A percentile compares a stretch with the other conserved stretches of the same genome.
Conservation (phyloP, 2,888 invertebrate species). For the Eupithecia pulchellata region DNA sequence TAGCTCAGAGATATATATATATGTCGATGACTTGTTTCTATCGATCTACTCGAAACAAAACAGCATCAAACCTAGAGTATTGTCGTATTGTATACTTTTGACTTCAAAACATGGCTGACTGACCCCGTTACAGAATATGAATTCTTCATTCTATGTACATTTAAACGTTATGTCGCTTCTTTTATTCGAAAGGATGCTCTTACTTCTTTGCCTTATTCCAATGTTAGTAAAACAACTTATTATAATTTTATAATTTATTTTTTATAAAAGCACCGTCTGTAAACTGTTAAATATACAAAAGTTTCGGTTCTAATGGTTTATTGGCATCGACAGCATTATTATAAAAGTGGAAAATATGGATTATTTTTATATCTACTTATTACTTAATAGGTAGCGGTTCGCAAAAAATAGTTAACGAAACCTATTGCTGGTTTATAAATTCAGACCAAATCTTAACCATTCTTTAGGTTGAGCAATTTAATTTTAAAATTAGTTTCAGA, state of each 20-base stretch:
- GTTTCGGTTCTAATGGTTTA: conserved; percentile 74
- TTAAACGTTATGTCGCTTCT: no score
- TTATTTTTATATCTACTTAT: conserved; percentile 61
- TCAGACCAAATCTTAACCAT: conserved; percentile 56
- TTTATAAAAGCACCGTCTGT: conserved; percentile 85
- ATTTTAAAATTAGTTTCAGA: conserved; percentile 29
- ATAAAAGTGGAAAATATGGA: conserved; percentile 70
- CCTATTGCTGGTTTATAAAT: conserved; percentile 55
- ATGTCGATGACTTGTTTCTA: no score
- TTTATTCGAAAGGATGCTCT: no score
- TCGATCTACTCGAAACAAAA: no score
- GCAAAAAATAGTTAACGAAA: conserved; percentile 41
- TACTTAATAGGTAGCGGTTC: background rate
- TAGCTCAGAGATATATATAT: no score
- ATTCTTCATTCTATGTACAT: no score
- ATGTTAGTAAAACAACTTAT: conserved; percentile 36
- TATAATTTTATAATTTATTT: conserved; percentile 64
- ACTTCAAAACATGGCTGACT: no score
- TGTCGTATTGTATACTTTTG: no score
- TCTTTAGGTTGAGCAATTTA: conserved; percentile 73
- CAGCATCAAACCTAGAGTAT: no score
- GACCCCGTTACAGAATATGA: no score
- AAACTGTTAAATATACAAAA: conserved; percentile 84
- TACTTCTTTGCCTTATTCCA: no score
- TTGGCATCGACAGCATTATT: conserved; percentile 76